Conservation (phyloP, 2,888 invertebrate species). For the Escarpia spicata region DNA sequence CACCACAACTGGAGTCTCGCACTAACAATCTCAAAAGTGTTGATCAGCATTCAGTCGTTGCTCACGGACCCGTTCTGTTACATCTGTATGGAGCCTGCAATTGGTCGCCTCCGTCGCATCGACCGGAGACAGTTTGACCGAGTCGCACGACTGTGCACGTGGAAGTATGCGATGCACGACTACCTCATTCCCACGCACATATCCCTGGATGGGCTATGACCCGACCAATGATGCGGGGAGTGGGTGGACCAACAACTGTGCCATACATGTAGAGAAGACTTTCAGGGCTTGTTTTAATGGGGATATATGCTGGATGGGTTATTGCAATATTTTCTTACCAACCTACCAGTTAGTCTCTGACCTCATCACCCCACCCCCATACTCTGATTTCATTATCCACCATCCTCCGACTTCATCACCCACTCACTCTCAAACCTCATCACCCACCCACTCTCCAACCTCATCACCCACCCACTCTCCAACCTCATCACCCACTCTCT, state of each 20-base stretch:
- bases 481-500: no score
- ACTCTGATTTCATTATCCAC: not conserved
- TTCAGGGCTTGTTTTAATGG: not conserved
- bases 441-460: no score
- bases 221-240: not conserved
- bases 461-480: no score
- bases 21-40: conserved; percentile 81
- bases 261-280: not conserved
- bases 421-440: no score
- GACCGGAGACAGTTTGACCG: conserved; percentile 80
- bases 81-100: conserved; percentile 88
- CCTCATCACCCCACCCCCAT: not conserved
- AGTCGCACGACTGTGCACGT: conserved; percentile 87
- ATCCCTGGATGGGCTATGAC: conserved; percentile 19
- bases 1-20: conserved; percentile 97
- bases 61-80: conserved; percentile 83
- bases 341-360: not conserved
- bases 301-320: no score
- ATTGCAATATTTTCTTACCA: no score
- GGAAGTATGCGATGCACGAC: conserved; percentile 76
- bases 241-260: not conserved
- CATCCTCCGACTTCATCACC: no score
- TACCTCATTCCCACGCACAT: conserved; percentile 38
- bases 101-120: conserved; percentile 81
- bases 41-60: conserved; percentile 65